Percentiles rank a stretch among this genome's conserved stretches.
Evolutionary conservation across 2,113 vertebrate genomes (phyloP).

Genomic region (Natator depressus): DNA sequence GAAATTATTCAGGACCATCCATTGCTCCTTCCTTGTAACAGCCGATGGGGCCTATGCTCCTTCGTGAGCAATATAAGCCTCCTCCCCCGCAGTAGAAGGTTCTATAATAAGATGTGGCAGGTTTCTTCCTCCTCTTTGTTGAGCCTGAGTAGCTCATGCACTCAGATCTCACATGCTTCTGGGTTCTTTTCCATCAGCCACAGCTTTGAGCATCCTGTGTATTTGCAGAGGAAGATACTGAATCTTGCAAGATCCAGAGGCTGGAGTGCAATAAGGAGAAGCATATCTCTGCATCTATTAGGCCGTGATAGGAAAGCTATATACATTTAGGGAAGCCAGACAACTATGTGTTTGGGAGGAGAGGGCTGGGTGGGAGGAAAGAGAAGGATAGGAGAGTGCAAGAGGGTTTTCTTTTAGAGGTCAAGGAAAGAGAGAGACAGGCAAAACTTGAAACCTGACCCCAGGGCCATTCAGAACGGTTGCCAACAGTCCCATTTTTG

Average conservation of each 20-base stretch:
- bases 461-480: background rate
- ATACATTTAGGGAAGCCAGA: background rate
- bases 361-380: background rate
- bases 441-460: background rate
- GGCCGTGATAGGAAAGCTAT: background rate
- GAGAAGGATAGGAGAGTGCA: background rate
- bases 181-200: background rate
- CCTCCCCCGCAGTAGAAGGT: background rate
- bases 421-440: background rate
- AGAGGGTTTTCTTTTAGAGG: background rate
- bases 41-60: background rate
- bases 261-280: background rate
- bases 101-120: background rate
- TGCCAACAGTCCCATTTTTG: background rate
- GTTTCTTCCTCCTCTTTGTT: background rate
- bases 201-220: background rate
- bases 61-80: background rate
- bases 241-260: background rate
- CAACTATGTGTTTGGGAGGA: background rate
- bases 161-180: background rate
- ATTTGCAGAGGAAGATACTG: background rate
- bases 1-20: background rate
- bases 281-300: background rate
- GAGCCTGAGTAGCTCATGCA: background rate
- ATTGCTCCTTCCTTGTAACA: background rate